A percentile compares a stretch with the other conserved stretches of the same genome.
phyloP scores from a whole-genome alignment of 2,797 vertebrate species.

The Danio kyathit region DNA sequence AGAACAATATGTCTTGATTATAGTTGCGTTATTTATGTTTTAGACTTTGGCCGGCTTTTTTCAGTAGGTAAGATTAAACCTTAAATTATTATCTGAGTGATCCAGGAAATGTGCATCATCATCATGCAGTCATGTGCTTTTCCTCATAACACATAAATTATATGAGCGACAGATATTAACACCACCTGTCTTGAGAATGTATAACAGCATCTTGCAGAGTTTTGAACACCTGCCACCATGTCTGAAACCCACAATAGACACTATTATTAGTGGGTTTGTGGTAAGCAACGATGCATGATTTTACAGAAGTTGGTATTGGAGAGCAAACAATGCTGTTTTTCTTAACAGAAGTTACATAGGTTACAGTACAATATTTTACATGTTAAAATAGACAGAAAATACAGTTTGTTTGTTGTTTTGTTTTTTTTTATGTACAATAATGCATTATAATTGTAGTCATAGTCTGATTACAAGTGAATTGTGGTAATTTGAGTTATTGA shows the following conservation, averaged over 20 bases:
- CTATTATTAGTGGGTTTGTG: slow-evolving; percentile 18
- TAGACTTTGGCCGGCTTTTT: background rate
- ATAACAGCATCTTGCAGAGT: background rate
- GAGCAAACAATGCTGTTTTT: background rate
- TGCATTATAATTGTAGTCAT: no score
- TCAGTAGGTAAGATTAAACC: background rate
- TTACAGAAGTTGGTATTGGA: background rate
- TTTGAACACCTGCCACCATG: background rate
- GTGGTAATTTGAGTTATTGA: no score
- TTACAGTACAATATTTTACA: no score
- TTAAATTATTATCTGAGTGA: background rate
- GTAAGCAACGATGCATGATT: background rate
- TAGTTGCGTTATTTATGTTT: background rate
- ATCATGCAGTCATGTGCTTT: slow-evolving; percentile 1
- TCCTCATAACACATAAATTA: background rate
- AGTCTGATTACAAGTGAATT: no score
- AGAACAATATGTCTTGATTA: background rate
- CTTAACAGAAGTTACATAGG: no score
- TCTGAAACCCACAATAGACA: background rate
- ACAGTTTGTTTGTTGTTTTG: no score
- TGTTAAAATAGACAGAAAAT: no score
- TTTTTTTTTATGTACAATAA: no score
- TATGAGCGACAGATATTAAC: background rate
- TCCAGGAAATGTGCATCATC: background rate
- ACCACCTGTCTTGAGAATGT: background rate